Conservation (phyloP, 1,140 invertebrate species). For the Drosophila sucinea region DNA sequence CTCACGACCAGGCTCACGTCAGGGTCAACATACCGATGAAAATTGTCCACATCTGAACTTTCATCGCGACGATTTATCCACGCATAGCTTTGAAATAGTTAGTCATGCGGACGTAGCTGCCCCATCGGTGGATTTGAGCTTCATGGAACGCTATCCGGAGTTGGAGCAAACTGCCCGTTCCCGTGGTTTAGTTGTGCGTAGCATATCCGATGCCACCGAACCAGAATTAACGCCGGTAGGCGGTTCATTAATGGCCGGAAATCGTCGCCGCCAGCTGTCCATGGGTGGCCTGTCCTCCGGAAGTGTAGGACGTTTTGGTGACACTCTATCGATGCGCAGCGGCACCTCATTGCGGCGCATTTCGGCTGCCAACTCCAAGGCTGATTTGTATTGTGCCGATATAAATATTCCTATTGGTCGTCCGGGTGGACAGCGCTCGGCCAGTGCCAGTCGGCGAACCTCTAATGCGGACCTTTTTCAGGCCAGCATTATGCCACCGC, state of each 20-base stretch:
- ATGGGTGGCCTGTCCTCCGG: slow-evolving; percentile 71
- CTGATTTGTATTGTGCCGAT: slow-evolving; percentile 74
- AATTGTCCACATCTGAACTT: slow-evolving; percentile 44
- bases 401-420: slow-evolving; percentile 68
- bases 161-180: slow-evolving; percentile 71
- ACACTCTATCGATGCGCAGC: slow-evolving; percentile 73
- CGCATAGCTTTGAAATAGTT: slow-evolving; percentile 65
- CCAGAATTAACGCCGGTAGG: slow-evolving; percentile 41
- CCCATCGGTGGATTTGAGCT: slow-evolving; percentile 68
- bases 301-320: slow-evolving; percentile 60
- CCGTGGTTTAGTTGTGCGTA: slow-evolving; percentile 71
- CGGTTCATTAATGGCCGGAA: slow-evolving; percentile 41
- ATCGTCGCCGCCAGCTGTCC: slow-evolving; percentile 65
- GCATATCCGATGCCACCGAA: slow-evolving; percentile 76
- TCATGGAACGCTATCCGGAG: slow-evolving; percentile 77
- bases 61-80: slow-evolving; percentile 60
- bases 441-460: slow-evolving; percentile 70
- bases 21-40: slow-evolving; percentile 80
- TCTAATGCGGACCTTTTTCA: slow-evolving; percentile 77
- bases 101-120: slow-evolving; percentile 69
- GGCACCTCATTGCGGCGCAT: slow-evolving; percentile 73
- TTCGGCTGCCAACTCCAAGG: slow-evolving; percentile 69
- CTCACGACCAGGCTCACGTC: slow-evolving; percentile 84
- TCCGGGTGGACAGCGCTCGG: slow-evolving; percentile 60
- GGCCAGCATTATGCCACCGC: slow-evolving; percentile 61